Conservation (phyloP, 2,113 vertebrate species). For the Labeo catla region DNA sequence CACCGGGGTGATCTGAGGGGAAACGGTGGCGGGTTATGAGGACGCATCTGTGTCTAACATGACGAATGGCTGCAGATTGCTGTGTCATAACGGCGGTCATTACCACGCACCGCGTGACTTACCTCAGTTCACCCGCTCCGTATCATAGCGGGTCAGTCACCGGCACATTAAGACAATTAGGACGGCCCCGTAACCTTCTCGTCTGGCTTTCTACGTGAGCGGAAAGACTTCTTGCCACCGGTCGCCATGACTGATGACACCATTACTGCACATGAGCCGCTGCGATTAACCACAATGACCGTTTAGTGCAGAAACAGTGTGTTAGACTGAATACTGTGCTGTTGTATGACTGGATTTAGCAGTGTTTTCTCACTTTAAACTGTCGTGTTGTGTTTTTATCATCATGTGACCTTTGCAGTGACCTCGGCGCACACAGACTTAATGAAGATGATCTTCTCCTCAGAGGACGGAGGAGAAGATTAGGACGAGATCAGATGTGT, state of each 20-base stretch:
- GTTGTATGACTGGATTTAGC: too few species aligned
- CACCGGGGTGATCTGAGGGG: neutral
- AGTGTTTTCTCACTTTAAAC: too few species aligned
- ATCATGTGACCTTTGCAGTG: too few species aligned
- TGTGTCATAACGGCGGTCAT: conserved; percentile 42
- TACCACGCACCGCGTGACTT: neutral
- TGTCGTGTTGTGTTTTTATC: too few species aligned
- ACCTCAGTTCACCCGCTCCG: neutral
- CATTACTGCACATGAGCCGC: neutral
- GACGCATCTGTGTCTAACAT: neutral
- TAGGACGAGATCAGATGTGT: neutral
- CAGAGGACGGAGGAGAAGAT: neutral
- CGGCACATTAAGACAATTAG: conserved; percentile 57
- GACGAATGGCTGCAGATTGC: conserved; percentile 19
- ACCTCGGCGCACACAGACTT: neutral
- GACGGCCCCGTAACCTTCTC: conserved; percentile 53
- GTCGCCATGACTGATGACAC: neutral
- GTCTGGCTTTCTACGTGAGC: conserved; percentile 32
- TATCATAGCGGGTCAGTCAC: conserved; percentile 21
- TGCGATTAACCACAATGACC: neutral
- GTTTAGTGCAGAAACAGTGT: neutral
- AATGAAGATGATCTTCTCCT: neutral
- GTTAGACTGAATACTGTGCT: neutral
- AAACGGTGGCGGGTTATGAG: neutral
- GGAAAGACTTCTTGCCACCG: neutral